phyloP scores from a whole-genome alignment of 2,888 invertebrate genomes.

The Clivina fossor region DNA sequence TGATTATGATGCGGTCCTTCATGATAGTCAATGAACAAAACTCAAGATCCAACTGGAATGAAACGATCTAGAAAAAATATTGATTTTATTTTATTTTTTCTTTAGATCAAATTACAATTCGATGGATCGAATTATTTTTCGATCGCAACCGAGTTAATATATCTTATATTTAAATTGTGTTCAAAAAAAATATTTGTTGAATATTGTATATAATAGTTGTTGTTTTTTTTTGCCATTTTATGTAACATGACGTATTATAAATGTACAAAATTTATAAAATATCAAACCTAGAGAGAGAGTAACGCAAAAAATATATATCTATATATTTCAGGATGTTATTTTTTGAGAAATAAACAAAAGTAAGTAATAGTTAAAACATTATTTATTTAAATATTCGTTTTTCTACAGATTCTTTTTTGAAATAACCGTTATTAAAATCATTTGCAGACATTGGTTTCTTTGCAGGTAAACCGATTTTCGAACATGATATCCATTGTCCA shows the following conservation, averaged over 20 bases:
- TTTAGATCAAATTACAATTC: too few species aligned
- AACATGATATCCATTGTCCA: slow-evolving; percentile 65
- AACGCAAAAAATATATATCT: slow-evolving; percentile 6
- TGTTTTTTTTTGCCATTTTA: too few species aligned
- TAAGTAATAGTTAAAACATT: slow-evolving; percentile 1
- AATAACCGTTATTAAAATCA: slow-evolving; percentile 87
- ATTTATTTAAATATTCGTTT: slow-evolving; percentile 51
- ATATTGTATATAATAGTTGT: too few species aligned
- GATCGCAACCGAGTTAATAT: too few species aligned
- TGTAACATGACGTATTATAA: slow-evolving; percentile 11
- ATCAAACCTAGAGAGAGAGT: too few species aligned
- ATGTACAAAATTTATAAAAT: slow-evolving; percentile 15
- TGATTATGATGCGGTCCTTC: slow-evolving; percentile 5
- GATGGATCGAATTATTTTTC: too few species aligned
- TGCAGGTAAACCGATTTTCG: slow-evolving; percentile 65
- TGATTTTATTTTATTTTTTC: too few species aligned
- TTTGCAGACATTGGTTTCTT: slow-evolving; percentile 72
- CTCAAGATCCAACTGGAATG: too few species aligned
- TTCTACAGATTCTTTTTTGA: slow-evolving; percentile 59
- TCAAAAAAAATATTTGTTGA: too few species aligned
- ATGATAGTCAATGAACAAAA: too few species aligned
- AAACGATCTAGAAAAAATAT: too few species aligned
- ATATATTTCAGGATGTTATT: slow-evolving; percentile 8
- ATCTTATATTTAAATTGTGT: too few species aligned
- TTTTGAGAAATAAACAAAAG: slow-evolving; percentile 5